A percentile compares a stretch with the other conserved stretches of the same genome.
phyloP scores from a whole-genome alignment of 2,888 invertebrate genomes.

The Eilema caniola region DNA sequence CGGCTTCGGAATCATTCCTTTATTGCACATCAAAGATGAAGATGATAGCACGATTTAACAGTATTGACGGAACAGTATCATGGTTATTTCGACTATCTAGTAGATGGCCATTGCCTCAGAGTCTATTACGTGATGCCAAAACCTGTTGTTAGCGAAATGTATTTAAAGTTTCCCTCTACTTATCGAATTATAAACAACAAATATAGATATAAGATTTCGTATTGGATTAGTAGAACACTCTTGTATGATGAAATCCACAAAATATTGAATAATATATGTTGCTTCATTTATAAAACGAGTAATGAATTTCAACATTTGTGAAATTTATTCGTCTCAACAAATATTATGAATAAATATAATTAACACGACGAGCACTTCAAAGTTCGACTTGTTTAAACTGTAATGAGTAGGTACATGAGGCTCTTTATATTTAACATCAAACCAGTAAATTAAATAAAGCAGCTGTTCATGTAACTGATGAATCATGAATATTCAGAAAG shows the following conservation, averaged over 20 bases:
- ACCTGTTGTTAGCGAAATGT: no score
- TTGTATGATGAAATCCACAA: background rate
- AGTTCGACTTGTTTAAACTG: background rate
- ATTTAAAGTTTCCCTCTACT: no score
- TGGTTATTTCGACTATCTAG: no score
- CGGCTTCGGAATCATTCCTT: no score
- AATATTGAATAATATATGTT: background rate
- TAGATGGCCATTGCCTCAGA: no score
- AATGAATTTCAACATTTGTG: background rate
- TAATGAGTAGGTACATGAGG: constrained; percentile 2
- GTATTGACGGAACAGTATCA: no score
- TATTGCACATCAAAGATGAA: no score
- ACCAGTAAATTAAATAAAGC: constrained; percentile 27
- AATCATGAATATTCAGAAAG: constrained; percentile 26
- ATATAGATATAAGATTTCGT: no score
- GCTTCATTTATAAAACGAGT: background rate
- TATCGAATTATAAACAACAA: no score
- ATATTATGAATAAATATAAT: constrained; percentile 6
- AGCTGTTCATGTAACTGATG: constrained; percentile 21
- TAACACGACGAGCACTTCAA: background rate
- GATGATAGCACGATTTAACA: no score
- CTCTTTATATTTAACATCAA: constrained; percentile 13
- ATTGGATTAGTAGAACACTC: background rate
- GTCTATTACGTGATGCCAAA: no score
- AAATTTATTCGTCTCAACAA: background rate